Evolutionary conservation across 2,888 invertebrate species (phyloP), one percentile per base, ranked within the genome.

Genomic region (Eilema caniola): DNA sequence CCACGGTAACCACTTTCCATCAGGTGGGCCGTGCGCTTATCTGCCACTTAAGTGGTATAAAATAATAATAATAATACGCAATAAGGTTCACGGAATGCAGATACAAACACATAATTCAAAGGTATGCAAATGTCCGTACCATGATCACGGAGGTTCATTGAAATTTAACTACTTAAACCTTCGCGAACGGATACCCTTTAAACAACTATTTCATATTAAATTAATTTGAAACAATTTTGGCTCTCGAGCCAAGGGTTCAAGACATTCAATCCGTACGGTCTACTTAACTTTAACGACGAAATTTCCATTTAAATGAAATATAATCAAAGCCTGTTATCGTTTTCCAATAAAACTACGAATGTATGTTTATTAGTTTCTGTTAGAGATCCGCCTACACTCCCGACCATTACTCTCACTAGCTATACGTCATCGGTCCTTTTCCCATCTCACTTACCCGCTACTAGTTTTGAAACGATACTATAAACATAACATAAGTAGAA

Each of bases 351-450:
- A 33, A 61, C n/a, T 62, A 66, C 25, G 16, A 57, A 70, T 23
- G 23, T 65, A 33, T 65, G 65, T 61, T 68, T 74, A 80, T 81
- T 70, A 83, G 80, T 81, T 80, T 77, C 72, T 76, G 70, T 70
- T 63, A 63, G 60, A 70, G 57, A 61, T 33, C 47, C 56, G 56
- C 82, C 80, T 73, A 80, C 82, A 47, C 28, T 59, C 23, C 57
- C 14, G 23, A 57, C 12, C 53, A 53, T 64, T 64, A 53, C 62
- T 66, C 33, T 31, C 31, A n/a, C 47, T n/a, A 12, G 47, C 10
- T 53, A 56, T 53, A 53, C 53, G 28, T 64, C 53, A 41, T 62
- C 62, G 41, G 20, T 1, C 37, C 41, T 20, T 31, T 20, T 61
- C 37, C 60, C 66, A 25, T 47, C 28, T 60, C 53, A 67, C 59